These are phyloP conservation scores for Pocillopora meandrina DNA, from an alignment of 92 coral and sea anemone species.

Conservation along the genomic window DNA sequence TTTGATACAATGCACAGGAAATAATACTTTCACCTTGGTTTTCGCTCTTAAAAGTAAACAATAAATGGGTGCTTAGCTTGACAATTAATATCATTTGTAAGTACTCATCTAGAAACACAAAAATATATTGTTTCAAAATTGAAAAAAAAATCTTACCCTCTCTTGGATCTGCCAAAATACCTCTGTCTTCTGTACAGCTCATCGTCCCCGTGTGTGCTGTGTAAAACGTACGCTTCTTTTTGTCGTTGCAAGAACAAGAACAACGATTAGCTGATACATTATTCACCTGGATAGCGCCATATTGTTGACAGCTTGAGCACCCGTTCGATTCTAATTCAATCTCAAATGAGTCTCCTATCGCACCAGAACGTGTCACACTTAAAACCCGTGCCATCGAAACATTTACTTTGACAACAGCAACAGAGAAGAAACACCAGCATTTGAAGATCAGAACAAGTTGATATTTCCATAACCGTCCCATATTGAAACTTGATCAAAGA, in stretches of 20 bases:
- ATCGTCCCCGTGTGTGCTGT: background rate
- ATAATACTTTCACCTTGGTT: too few species aligned
- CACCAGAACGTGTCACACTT: conserved; percentile 25
- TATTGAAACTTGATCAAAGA: background rate
- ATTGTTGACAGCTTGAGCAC: conserved; percentile 5
- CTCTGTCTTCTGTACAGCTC: conserved; percentile 10
- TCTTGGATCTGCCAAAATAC: conserved; percentile 4
- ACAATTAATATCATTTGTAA: background rate
- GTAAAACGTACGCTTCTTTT: conserved; percentile 19
- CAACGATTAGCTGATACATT: background rate
- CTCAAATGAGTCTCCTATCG: conserved; percentile 27
- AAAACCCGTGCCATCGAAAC: background rate
- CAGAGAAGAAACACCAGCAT: background rate
- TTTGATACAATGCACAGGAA: too few species aligned
- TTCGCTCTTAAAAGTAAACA: too few species aligned
- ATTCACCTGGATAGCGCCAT: background rate
- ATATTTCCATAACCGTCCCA: conserved; percentile 2
- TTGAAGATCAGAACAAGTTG: background rate
- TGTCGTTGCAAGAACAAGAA: conserved; percentile 5
- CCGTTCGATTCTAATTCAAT: background rate
- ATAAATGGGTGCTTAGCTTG: background rate
- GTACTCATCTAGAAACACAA: background rate
- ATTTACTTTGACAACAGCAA: background rate
- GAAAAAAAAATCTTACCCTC: background rate
- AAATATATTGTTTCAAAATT: background rate